Conservation (phyloP, 2,888 invertebrate species). For the Entomobrya multifasciata region DNA sequence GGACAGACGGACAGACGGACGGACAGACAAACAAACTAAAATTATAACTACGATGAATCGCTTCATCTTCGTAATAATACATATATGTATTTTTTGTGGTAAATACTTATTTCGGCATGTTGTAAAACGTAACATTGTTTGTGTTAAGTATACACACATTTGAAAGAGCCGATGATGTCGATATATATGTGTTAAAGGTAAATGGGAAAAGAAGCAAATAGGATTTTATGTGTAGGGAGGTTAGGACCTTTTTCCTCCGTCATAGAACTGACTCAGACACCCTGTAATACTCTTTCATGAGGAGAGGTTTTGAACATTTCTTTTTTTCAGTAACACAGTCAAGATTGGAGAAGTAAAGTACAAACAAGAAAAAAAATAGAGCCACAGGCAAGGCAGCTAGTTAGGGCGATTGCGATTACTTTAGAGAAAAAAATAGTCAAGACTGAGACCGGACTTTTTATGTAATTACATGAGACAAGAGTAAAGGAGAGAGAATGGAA, state of each 20-base stretch:
- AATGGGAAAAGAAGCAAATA: conserved; percentile 16
- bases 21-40: too few species aligned
- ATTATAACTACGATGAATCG: too few species aligned
- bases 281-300: conserved; percentile 39
- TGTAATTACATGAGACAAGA: conserved; percentile 19
- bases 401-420: not conserved
- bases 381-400: not conserved
- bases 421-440: too few species aligned
- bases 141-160: too few species aligned
- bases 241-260: not conserved
- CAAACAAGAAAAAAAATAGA: not conserved
- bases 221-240: conserved; percentile 9
- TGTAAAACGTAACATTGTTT: too few species aligned
- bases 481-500: not conserved
- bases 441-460: conserved; percentile 25
- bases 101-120: not conserved
- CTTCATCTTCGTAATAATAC: too few species aligned
- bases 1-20: too few species aligned
- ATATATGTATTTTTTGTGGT: not conserved
- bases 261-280: too few species aligned
- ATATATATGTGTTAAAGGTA: conserved; percentile 51
- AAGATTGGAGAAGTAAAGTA: not conserved
- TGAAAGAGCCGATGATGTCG: not conserved
- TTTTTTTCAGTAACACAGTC: not conserved
- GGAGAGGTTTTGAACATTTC: not conserved